Conservation (phyloP, 2,797 vertebrate species). For the Kryptopterus vitreolus region DNA sequence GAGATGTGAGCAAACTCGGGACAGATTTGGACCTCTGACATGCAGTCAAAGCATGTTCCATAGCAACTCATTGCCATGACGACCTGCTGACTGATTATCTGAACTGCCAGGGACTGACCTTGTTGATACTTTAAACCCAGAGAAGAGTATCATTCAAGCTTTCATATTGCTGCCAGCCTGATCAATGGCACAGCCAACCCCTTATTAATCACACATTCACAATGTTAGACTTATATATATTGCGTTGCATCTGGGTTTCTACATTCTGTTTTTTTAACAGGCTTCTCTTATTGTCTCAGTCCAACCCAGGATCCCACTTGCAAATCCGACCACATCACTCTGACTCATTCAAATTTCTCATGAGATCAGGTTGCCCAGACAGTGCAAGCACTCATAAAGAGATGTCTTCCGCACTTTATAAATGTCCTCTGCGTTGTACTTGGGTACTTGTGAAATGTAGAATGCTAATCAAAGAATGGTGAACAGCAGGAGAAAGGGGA, state of each 20-base stretch:
- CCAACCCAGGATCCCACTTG: not conserved
- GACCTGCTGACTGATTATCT: slow-evolving; percentile 23
- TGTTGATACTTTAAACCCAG: slow-evolving; percentile 32
- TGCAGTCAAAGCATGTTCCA: slow-evolving; percentile 47
- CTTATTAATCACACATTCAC: not conserved
- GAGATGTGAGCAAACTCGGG: slow-evolving; percentile 51
- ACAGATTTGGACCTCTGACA: slow-evolving; percentile 41
- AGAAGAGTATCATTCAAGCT: slow-evolving; percentile 24
- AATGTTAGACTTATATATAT: slow-evolving; percentile 4
- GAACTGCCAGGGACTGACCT: slow-evolving; percentile 24
- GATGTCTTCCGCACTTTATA: slow-evolving; percentile 24
- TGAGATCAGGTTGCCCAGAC: not conserved
- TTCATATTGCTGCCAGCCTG: slow-evolving; percentile 24
- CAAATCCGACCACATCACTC: slow-evolving; percentile 4
- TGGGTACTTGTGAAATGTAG: slow-evolving; percentile 16
- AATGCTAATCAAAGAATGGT: slow-evolving; percentile 40
- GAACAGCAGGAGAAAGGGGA: slow-evolving; percentile 32
- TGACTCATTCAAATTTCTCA: slow-evolving; percentile 13
- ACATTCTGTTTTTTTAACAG: not conserved
- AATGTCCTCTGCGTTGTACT: slow-evolving; percentile 18
- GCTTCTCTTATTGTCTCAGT: slow-evolving; percentile 1
- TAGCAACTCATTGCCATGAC: slow-evolving; percentile 49
- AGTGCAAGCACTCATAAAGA: slow-evolving; percentile 7
- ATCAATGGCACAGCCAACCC: slow-evolving; percentile 14
- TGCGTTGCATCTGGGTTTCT: not conserved